Evolutionary conservation across 2,797 vertebrate genomes (phyloP).

Genomic region (Chelon auratus): DNA sequence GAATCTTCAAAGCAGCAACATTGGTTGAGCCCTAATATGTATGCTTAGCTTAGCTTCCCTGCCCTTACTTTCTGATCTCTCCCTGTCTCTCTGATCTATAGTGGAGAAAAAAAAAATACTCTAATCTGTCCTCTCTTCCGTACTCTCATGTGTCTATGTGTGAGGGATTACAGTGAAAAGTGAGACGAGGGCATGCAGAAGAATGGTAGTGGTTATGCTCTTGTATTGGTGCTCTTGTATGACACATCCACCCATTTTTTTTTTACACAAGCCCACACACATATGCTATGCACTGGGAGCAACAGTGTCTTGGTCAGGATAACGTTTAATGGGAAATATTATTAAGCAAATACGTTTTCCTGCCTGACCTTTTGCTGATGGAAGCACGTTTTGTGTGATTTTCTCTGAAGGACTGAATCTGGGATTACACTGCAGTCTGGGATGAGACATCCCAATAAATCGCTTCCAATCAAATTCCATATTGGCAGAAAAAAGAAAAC

Average conservation of each 20-base stretch:
- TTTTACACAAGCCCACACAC: too few species aligned
- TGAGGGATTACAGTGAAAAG: constrained; percentile 30
- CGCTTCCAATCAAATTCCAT: constrained; percentile 7
- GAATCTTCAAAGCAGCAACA: constrained; percentile 6
- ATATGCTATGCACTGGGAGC: too few species aligned
- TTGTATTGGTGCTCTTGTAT: too few species aligned
- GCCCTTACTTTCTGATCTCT: constrained; percentile 4
- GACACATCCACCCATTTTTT: too few species aligned
- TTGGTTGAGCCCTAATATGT: constrained; percentile 6
- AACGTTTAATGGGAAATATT: background rate
- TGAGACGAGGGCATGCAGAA: constrained; percentile 4
- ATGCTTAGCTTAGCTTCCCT: background rate
- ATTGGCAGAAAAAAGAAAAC: constrained; percentile 3
- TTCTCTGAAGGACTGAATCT: constrained; percentile 3
- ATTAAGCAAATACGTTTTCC: constrained; percentile 3
- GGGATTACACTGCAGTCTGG: background rate
- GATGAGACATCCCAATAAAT: background rate
- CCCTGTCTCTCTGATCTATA: constrained; percentile 1
- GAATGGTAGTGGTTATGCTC: background rate
- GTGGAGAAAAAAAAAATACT: constrained; percentile 6
- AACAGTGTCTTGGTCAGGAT: background rate
- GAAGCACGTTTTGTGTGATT: constrained; percentile 21
- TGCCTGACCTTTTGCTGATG: constrained; percentile 10
- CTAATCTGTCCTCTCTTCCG: constrained; percentile 6
- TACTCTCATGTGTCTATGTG: constrained; percentile 10